Evolutionary conservation across 2,888 invertebrate genomes (phyloP).

Genomic region (Drosophila kambysellisi): DNA sequence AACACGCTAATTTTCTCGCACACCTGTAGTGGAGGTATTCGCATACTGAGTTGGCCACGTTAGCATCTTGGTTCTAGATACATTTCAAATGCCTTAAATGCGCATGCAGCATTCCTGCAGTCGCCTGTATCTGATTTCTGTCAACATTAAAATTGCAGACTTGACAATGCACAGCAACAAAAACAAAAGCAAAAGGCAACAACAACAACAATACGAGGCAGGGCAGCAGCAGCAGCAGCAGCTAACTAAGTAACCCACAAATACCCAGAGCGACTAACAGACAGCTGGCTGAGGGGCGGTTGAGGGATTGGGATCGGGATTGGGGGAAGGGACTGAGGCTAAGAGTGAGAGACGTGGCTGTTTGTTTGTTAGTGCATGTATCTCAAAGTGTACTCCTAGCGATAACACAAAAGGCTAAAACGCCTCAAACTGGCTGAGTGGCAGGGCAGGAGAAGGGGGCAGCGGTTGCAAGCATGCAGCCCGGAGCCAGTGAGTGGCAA

Average conservation of each 20-base stretch:
- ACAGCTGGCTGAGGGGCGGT: constrained; percentile 23
- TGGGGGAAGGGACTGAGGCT: constrained; percentile 12
- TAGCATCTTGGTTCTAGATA: constrained; percentile 53
- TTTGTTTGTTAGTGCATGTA: constrained; percentile 60
- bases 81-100: constrained; percentile 79
- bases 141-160: constrained; percentile 81
- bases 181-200: constrained; percentile 34
- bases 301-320: background rate
- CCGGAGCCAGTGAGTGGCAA: constrained; percentile 74
- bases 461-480: constrained; percentile 14
- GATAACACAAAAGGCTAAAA: constrained; percentile 80
- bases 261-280: constrained; percentile 62
- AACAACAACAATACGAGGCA: constrained; percentile 14
- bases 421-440: constrained; percentile 61
- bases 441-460: constrained; percentile 5
- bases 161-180: constrained; percentile 69
- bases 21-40: constrained; percentile 42
- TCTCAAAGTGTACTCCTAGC: constrained; percentile 69
- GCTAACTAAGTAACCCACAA: constrained; percentile 76
- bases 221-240: constrained; percentile 33
- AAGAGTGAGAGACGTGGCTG: constrained; percentile 23
- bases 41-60: constrained; percentile 26
- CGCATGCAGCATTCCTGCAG: constrained; percentile 77
- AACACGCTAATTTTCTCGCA: constrained; percentile 63
- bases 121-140: constrained; percentile 78